Evolutionary conservation across 2,888 invertebrate genomes (phyloP).

Genomic region (Callosobruchus maculatus): DNA sequence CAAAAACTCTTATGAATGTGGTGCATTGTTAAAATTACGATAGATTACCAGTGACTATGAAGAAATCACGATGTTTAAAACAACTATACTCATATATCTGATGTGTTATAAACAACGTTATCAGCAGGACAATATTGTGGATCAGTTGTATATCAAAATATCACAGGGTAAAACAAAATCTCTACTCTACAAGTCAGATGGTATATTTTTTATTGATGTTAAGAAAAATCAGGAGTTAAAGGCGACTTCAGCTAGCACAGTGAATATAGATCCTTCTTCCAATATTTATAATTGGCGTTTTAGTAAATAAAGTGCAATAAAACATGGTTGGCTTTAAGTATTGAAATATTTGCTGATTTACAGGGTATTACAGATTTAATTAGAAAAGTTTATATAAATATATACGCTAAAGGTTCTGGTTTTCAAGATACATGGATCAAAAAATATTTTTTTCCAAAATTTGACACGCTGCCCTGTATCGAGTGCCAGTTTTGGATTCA

Average conservation of each 20-base stretch:
- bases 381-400: too few relatives aligned
- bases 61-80: neutral
- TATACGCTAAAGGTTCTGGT: too few relatives aligned
- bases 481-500: too few relatives aligned
- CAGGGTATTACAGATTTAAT: too few relatives aligned
- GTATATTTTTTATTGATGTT: neutral
- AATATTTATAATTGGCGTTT: too few relatives aligned
- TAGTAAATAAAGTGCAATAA: too few relatives aligned
- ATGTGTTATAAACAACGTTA: neutral
- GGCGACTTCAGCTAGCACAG: neutral
- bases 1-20: slow-evolving; percentile 46
- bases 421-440: too few relatives aligned
- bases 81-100: neutral
- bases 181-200: neutral
- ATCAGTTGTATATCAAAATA: neutral
- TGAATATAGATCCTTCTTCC: neutral
- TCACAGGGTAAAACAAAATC: neutral
- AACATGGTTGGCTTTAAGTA: too few relatives aligned
- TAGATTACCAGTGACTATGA: neutral
- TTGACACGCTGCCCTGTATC: too few relatives aligned
- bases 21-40: slow-evolving; percentile 39
- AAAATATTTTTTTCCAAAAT: too few relatives aligned
- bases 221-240: neutral
- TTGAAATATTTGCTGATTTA: too few relatives aligned
- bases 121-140: neutral